phyloP scores from a whole-genome alignment of 2,113 vertebrate genomes.

The Anhinga anhinga region DNA sequence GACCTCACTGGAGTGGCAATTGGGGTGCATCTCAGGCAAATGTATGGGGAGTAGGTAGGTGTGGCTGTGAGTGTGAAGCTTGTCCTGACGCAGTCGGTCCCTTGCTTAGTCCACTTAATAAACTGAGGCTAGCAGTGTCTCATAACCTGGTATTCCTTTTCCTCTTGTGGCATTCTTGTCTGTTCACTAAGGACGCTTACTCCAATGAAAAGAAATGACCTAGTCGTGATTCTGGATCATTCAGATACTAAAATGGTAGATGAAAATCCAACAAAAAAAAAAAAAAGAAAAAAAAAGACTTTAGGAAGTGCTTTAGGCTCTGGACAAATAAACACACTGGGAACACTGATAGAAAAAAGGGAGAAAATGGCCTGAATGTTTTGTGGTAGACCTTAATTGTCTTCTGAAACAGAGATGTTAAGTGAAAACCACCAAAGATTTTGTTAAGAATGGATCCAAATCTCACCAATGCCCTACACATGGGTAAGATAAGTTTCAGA shows the following conservation, averaged over 20 bases:
- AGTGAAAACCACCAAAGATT: neutral
- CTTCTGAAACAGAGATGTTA: neutral
- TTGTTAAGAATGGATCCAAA: neutral
- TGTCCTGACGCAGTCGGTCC: accelerated
- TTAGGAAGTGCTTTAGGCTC: neutral
- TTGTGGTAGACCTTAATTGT: neutral
- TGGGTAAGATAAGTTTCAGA: neutral
- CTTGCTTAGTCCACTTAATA: neutral
- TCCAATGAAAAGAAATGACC: neutral
- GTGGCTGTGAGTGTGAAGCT: neutral
- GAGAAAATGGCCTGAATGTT: neutral
- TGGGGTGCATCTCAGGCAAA: neutral
- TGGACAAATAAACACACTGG: neutral
- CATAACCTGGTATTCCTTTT: neutral
- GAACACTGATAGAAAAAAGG: neutral
- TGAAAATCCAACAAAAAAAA: neutral
- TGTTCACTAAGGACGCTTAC: neutral
- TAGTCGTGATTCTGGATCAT: neutral
- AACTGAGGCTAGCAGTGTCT: neutral
- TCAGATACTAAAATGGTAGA: neutral
- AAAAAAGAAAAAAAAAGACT: neutral
- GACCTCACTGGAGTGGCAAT: accelerated
- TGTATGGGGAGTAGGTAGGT: too few relatives aligned
- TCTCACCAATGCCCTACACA: neutral
- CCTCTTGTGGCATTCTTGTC: accelerated